Base-by-base conservation (phyloP, 1,140 invertebrate genomes). In the Luehdorfia chinensis region DNA sequence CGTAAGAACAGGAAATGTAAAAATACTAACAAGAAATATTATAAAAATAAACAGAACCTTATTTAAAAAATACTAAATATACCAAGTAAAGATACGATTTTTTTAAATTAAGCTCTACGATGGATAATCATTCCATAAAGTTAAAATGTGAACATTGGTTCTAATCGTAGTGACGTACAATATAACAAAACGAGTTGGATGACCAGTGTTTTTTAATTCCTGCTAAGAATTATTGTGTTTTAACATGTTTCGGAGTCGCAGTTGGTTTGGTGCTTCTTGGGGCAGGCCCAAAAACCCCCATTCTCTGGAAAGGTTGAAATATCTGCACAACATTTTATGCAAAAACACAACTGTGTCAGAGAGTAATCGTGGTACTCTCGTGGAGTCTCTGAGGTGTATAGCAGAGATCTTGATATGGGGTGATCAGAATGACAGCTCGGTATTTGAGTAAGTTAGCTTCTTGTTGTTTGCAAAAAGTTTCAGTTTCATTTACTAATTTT, bases 331-430 rank as follows among this genome's bases (percentile, higher is more conserved):
- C 87, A 93, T 99, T 41, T 88, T 99, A 45, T 95, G 95, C 31
- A 97, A 98, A 87, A 99, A 99, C 88, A 97, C 98, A 69, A 96
- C 93, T 7, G 97, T 99, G 0, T 97, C 95, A 8, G 98, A 99
- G 66, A 93, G 93, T 60, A 99, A 99, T 77, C 91, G 95, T 61
- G 93, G 95, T 15, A 89, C 99, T 8, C 85, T 99, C n/a, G 97
- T 99, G 7, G 98, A 99, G 88, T 98, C 97, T 0, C 86, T 99
- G 36, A 89, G 97, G 58, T 98, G 96, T 25, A 99, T 99, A 68
- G 97, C 98, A 12, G 98, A 99, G 89, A 99, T 99, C 75, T 88
- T 99, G 5, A 99, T 99, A 76, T 99, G 98, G 98, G 98, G 98
- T 15, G 98, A 99, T 88, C 98, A 99, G 88, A 99, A 99, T 92